These are phyloP conservation scores for Cavia aperea DNA, from an alignment of 2,113 vertebrate genomes.

Conservation along the genomic window DNA sequence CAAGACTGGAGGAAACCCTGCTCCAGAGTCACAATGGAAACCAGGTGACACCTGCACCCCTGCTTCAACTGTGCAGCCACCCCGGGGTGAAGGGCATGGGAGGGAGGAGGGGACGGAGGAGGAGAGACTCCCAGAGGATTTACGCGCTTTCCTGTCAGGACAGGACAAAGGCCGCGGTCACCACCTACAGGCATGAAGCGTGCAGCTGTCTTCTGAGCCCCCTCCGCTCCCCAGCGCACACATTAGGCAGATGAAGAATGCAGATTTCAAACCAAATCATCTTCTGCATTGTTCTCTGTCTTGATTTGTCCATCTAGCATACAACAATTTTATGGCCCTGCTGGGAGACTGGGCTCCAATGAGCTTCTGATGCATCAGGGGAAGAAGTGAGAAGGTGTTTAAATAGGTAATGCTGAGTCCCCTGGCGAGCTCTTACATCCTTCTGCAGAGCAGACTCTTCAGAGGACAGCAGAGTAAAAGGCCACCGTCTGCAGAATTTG, in stretches of 20 bases:
- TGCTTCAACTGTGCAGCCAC: not conserved
- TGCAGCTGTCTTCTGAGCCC: not conserved
- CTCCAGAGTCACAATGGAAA: not conserved
- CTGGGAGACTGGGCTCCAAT: not conserved
- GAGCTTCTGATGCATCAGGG: not conserved
- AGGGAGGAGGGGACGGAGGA: not conserved
- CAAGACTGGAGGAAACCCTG: not conserved
- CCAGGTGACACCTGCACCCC: not conserved
- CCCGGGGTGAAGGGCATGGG: not conserved
- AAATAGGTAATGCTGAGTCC: not conserved
- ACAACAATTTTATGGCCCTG: not conserved
- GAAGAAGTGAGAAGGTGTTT: not conserved
- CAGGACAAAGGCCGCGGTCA: not conserved
- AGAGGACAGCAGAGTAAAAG: not conserved
- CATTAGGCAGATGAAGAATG: not conserved
- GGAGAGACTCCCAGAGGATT: not conserved
- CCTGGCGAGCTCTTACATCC: not conserved
- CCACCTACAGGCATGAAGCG: not conserved
- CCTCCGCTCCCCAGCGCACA: rapidly evolving
- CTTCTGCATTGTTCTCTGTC: too few species aligned
- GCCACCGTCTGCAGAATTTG: not conserved
- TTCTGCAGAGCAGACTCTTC: not conserved
- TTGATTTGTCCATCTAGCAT: not conserved
- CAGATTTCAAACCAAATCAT: not conserved
- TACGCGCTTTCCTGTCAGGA: not conserved